phyloP scores from a whole-genome alignment of 1,140 invertebrate species.

The Limonius californicus region DNA sequence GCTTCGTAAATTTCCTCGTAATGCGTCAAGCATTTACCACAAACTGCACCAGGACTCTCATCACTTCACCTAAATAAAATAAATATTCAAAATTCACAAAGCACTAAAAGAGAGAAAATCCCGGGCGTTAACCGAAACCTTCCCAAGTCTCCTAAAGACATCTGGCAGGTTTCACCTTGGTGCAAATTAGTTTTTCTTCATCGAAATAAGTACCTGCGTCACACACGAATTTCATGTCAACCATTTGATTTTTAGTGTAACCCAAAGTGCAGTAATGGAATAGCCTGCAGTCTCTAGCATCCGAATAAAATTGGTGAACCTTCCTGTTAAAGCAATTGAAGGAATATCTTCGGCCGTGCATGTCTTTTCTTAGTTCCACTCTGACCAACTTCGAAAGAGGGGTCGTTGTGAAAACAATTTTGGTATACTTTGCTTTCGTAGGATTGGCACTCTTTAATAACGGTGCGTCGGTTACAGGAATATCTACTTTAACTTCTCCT shows the following conservation, averaged over 20 bases:
- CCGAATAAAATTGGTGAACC: constrained; percentile 56
- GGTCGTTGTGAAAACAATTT: constrained; percentile 35
- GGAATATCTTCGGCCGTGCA: constrained; percentile 28
- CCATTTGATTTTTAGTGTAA: constrained; percentile 53
- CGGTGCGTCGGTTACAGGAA: constrained; percentile 34
- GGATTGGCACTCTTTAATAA: constrained; percentile 40
- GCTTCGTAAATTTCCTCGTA: too few relatives aligned
- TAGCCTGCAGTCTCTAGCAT: constrained; percentile 54
- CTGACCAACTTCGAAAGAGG: constrained; percentile 29
- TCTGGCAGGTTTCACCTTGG: constrained; percentile 39
- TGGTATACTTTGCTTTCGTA: constrained; percentile 32
- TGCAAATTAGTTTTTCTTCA: constrained; percentile 53
- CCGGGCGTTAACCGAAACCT: background rate
- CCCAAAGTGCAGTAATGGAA: constrained; percentile 60
- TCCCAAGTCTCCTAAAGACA: constrained; percentile 38
- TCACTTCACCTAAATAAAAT: constrained; percentile 2
- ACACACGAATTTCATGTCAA: constrained; percentile 59
- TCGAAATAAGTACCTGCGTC: constrained; percentile 56
- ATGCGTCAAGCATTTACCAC: too few relatives aligned
- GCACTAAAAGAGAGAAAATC: background rate
- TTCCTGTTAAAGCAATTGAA: constrained; percentile 57
- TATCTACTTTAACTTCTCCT: background rate
- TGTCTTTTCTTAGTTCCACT: constrained; percentile 26
- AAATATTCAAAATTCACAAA: background rate
- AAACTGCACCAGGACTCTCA: background rate